phyloP scores from a whole-genome alignment of 1,140 invertebrate genomes.

The Cecropterus lyciades region DNA sequence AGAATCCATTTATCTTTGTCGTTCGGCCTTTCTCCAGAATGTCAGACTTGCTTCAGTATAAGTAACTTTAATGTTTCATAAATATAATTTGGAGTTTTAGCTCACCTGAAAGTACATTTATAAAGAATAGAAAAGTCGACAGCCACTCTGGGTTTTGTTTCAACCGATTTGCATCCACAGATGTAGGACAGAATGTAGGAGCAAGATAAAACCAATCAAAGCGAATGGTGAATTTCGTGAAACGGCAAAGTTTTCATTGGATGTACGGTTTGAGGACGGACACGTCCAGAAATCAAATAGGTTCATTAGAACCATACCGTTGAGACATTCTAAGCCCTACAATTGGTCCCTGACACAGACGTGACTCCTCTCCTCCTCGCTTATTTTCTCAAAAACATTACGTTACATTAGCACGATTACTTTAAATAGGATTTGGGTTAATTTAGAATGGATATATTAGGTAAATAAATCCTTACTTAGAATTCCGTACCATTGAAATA shows the following conservation, averaged over 20 bases:
- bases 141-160: too few relatives aligned
- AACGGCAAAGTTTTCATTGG: not conserved
- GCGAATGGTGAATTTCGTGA: not conserved
- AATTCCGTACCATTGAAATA: too few relatives aligned
- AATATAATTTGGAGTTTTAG: not conserved
- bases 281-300: conserved; percentile 9
- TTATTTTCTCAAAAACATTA: not conserved
- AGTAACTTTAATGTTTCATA: conserved; percentile 3
- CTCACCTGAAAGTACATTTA: too few relatives aligned
- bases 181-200: too few relatives aligned
- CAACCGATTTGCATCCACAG: too few relatives aligned
- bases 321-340: not conserved
- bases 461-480: too few relatives aligned
- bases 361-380: not conserved
- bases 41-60: conserved; percentile 3
- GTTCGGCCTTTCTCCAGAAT: not conserved
- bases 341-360: not conserved
- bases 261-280: not conserved
- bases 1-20: conserved; percentile 16
- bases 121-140: too few relatives aligned
- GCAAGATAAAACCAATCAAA: not conserved
- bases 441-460: too few relatives aligned
- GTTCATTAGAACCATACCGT: not conserved
- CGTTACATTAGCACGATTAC: too few relatives aligned
- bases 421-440: too few relatives aligned